Conservation (phyloP, 2,113 vertebrate species). For the Patagioenas fasciata region DNA sequence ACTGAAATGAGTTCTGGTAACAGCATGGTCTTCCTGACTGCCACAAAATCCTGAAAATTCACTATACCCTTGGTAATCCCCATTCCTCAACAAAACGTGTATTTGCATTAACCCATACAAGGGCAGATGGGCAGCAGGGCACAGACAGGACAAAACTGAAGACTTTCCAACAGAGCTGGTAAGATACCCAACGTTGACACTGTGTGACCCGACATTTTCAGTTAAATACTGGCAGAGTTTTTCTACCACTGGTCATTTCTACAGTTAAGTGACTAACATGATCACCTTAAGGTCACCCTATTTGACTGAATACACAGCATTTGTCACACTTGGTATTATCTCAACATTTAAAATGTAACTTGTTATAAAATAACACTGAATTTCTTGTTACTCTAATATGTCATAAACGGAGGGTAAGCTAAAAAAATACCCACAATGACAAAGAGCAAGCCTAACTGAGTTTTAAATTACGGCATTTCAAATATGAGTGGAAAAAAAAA, state of each 20-base stretch:
- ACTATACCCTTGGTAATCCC: not conserved
- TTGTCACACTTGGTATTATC: not conserved
- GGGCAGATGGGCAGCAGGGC: no score
- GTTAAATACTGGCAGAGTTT: not conserved
- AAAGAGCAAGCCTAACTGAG: not conserved
- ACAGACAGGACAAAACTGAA: not conserved
- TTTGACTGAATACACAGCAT: not conserved
- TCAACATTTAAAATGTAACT: not conserved
- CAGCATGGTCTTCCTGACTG: not conserved
- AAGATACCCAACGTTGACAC: not conserved
- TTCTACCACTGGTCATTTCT: not conserved
- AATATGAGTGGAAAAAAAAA: not conserved
- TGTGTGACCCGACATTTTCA: not conserved
- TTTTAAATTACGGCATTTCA: not conserved
- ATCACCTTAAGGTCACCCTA: not conserved
- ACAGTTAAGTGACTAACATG: not conserved
- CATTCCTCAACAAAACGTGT: not conserved
- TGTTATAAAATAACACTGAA: not conserved
- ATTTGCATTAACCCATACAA: not conserved
- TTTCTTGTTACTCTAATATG: not conserved
- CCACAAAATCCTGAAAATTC: not conserved
- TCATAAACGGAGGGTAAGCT: not conserved
- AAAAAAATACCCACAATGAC: not conserved
- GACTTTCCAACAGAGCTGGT: not conserved
- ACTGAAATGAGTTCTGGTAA: not conserved